phyloP scores from a whole-genome alignment of 1,140 invertebrate genomes.

The Coptotermes formosanus region DNA sequence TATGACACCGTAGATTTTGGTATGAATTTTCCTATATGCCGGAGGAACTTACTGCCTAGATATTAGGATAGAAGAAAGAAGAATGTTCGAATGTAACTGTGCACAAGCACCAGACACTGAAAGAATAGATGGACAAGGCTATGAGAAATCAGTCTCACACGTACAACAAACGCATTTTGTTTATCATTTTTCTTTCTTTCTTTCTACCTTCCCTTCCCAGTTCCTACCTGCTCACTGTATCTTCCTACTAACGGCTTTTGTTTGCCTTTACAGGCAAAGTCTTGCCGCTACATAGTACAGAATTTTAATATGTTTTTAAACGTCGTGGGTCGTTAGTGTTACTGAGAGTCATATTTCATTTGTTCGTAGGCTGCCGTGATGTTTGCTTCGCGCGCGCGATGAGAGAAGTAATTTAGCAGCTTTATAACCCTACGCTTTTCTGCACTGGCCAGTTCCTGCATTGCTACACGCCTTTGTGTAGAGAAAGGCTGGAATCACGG shows the following conservation, averaged over 20 bases:
- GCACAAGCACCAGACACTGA: neutral
- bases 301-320: slow-evolving; percentile 16
- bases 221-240: neutral
- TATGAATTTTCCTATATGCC: too few relatives aligned
- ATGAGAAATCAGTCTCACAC: neutral
- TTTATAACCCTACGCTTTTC: neutral
- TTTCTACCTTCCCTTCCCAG: neutral
- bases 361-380: neutral
- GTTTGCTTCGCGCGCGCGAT: neutral
- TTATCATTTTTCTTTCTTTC: neutral
- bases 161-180: neutral
- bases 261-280: neutral
- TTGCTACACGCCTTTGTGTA: neutral
- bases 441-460: too few relatives aligned
- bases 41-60: too few relatives aligned
- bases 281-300: neutral
- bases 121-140: neutral
- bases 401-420: neutral
- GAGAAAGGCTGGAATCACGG: too few relatives aligned
- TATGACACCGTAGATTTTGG: too few relatives aligned
- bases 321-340: slow-evolving; percentile 16
- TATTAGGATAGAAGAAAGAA: too few relatives aligned
- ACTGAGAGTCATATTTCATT: neutral
- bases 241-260: slow-evolving; percentile 1
- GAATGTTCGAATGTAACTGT: neutral